These are phyloP conservation scores for Mirza zaza DNA, from an alignment of 2,113 vertebrate genomes.

Conservation along the genomic window DNA sequence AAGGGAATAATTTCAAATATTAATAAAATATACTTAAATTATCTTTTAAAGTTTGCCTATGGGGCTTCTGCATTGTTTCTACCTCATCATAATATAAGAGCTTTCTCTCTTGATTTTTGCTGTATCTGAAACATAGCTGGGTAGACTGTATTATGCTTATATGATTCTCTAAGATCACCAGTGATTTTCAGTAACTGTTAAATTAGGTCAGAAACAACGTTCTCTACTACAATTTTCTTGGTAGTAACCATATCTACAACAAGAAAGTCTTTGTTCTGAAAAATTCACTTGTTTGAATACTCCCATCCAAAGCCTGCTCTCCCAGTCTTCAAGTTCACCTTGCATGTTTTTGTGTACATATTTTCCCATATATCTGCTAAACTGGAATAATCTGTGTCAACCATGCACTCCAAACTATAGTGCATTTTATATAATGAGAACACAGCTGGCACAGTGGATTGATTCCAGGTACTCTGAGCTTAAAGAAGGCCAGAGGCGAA, in stretches of 20 bases:
- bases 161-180: not conserved
- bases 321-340: not conserved
- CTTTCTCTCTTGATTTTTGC: not conserved
- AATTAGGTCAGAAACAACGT: not conserved
- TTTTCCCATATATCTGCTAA: not conserved
- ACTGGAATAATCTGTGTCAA: not conserved
- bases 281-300: not conserved
- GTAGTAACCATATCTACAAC: not conserved
- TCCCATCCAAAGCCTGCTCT: rapidly evolving
- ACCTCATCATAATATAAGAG: not conserved
- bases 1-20: not conserved
- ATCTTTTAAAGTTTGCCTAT: not conserved
- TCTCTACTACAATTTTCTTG: not conserved
- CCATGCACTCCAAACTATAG: not conserved
- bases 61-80: not conserved
- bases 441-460: not conserved
- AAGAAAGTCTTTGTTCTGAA: not conserved
- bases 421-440: constrained; percentile 21
- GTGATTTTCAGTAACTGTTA: not conserved
- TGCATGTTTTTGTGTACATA: rapidly evolving
- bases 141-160: not conserved
- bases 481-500: not conserved
- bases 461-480: not conserved
- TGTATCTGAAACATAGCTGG: not conserved
- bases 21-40: not conserved